Conservation (phyloP, 2,113 vertebrate genomes). For the Suricata suricatta region DNA sequence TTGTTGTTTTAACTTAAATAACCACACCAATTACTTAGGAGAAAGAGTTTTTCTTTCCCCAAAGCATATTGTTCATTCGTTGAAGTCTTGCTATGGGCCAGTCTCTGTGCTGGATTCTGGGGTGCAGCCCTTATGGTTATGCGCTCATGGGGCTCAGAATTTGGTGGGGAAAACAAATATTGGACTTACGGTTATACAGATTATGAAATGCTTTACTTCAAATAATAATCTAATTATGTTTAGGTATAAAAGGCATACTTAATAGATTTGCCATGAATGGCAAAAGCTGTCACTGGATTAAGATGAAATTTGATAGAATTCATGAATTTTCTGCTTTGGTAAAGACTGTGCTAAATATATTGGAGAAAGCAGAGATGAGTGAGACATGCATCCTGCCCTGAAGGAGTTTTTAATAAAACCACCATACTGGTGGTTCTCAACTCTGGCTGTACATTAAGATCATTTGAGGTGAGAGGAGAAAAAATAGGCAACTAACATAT, state of each 20-base stretch:
- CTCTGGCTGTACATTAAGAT: background rate
- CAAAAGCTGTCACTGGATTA: background rate
- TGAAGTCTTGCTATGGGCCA: background rate
- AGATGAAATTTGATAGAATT: background rate
- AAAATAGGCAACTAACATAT: background rate
- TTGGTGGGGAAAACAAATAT: background rate
- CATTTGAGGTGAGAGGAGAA: background rate
- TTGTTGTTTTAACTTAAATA: slow-evolving; percentile 7
- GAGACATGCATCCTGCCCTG: background rate
- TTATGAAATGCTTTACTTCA: background rate
- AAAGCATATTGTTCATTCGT: background rate
- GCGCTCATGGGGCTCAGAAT: background rate
- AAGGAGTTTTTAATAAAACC: background rate
- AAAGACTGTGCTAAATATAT: slow-evolving; percentile 28
- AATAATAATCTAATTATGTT: background rate
- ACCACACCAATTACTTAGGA: background rate
- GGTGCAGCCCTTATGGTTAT: background rate
- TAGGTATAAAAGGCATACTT: background rate
- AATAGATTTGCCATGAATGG: slow-evolving; percentile 2
- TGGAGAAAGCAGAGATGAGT: background rate
- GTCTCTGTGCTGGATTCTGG: background rate
- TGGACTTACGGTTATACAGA: background rate
- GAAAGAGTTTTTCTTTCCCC: background rate
- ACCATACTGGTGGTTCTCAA: background rate
- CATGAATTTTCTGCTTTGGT: background rate